A percentile compares a stretch with the other conserved stretches of the same genome.
phyloP scores from a whole-genome alignment of 2,888 invertebrate genomes.

The Drosophila kambysellisi region DNA sequence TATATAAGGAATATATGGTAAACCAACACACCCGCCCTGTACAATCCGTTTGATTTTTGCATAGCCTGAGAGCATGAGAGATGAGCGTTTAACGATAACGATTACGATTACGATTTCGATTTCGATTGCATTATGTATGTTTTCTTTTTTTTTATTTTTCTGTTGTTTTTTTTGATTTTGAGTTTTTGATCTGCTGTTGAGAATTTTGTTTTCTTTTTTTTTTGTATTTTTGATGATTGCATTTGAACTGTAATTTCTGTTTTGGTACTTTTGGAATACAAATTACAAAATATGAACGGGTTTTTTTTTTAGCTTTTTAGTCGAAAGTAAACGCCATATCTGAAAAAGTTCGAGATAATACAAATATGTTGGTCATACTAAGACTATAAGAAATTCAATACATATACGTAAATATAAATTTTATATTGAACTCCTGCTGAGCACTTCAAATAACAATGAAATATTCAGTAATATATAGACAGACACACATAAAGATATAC shows the following conservation, averaged over 20 bases:
- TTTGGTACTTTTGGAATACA: conserved; percentile 57
- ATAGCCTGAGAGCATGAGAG: conserved; percentile 71
- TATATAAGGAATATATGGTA: conserved; percentile 47
- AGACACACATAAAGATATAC: conserved; percentile 24
- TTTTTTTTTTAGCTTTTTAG: conserved; percentile 66
- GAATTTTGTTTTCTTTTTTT: conserved; percentile 27
- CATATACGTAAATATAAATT: conserved; percentile 22
- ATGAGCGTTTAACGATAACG: conserved; percentile 61
- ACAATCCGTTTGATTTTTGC: conserved; percentile 58
- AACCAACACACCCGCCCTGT: conserved; percentile 80
- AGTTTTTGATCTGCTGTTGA: conserved; percentile 7
- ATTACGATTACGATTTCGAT: conserved; percentile 56
- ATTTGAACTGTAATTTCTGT: conserved; percentile 71
- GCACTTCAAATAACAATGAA: conserved; percentile 25
- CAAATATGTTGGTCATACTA: conserved; percentile 44
- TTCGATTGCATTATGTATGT: conserved; percentile 14
- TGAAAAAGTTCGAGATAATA: conserved; percentile 82
- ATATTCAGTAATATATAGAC: conserved; percentile 15
- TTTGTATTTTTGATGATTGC: conserved; percentile 50
- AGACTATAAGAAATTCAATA: conserved; percentile 23
- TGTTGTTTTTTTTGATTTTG: conserved; percentile 17
- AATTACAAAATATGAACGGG: conserved; percentile 70
- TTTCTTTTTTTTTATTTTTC: background rate
- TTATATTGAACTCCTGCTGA: conserved; percentile 8
- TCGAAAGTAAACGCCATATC: conserved; percentile 86